phyloP scores from a whole-genome alignment of 2,888 invertebrate genomes.

The Mythimna pallens region DNA sequence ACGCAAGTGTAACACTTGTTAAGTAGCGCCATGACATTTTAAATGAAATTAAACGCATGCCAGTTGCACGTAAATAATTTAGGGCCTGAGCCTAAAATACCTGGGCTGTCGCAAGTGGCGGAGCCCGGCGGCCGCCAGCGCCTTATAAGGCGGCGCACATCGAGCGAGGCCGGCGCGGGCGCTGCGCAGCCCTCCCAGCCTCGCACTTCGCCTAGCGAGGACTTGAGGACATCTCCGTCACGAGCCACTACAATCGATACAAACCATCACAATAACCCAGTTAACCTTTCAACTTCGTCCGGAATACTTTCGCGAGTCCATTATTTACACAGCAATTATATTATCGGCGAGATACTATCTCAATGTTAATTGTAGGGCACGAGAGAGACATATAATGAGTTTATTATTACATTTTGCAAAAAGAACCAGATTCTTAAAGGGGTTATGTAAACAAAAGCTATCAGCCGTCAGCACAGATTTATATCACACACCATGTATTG shows the following conservation, averaged over 20 bases:
- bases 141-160: slow-evolving; percentile 83
- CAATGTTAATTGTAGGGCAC: slow-evolving; percentile 67
- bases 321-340: slow-evolving; percentile 68
- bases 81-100: slow-evolving; percentile 83
- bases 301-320: slow-evolving; percentile 67
- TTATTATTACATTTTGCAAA: slow-evolving; percentile 27
- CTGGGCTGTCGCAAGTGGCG: slow-evolving; percentile 75
- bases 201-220: slow-evolving; percentile 61
- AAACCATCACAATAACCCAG: slow-evolving; percentile 60
- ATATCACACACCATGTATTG: slow-evolving; percentile 75
- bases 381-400: slow-evolving; percentile 49
- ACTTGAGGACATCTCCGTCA: slow-evolving; percentile 69
- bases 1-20: slow-evolving; percentile 65
- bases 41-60: slow-evolving; percentile 71
- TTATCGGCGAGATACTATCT: slow-evolving; percentile 66
- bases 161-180: slow-evolving; percentile 83
- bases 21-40: slow-evolving; percentile 74
- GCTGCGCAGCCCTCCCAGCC: slow-evolving; percentile 58
- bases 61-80: slow-evolving; percentile 79
- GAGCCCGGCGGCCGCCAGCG: slow-evolving; percentile 80
- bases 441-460: slow-evolving; percentile 62
- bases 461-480: slow-evolving; percentile 71
- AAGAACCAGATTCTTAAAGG: slow-evolving; percentile 29
- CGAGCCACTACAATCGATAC: slow-evolving; percentile 56
- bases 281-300: slow-evolving; percentile 74